These are phyloP conservation scores for Tipula vernalis DNA, from an alignment of 2,888 invertebrate genomes.

Conservation along the genomic window DNA sequence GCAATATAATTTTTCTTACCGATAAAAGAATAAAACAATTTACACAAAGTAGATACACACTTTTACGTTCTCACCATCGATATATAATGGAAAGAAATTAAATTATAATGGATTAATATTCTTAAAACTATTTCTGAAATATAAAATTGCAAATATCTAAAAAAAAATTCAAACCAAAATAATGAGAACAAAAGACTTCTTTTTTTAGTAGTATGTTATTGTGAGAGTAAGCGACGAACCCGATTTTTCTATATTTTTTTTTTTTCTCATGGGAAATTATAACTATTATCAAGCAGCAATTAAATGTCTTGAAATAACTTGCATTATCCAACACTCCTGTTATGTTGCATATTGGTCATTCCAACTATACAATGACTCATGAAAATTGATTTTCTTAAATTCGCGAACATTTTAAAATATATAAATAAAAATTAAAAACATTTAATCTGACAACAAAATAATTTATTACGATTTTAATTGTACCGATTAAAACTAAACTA, in stretches of 20 bases:
- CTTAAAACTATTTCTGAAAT: too few relatives aligned
- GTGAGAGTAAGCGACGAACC: neutral
- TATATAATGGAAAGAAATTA: too few relatives aligned
- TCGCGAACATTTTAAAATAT: neutral
- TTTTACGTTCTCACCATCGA: too few relatives aligned
- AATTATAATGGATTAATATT: too few relatives aligned
- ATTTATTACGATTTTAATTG: neutral
- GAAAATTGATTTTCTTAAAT: neutral
- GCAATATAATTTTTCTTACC: too few relatives aligned
- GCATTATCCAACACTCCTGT: neutral
- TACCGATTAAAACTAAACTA: neutral
- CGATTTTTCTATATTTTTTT: neutral
- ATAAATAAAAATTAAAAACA: neutral
- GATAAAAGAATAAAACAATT: too few relatives aligned
- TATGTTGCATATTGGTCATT: neutral
- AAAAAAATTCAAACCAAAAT: neutral
- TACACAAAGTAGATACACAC: too few relatives aligned
- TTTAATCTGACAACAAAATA: neutral
- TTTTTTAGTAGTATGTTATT: neutral
- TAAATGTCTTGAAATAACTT: neutral
- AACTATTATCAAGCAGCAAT: too few relatives aligned
- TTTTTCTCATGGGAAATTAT: neutral
- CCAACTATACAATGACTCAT: neutral
- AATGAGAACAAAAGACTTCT: neutral
- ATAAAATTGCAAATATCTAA: too few relatives aligned